Evolutionary conservation across 35 echinoderm and acorn worm genomes (phyloP).

Genomic region (Apostichopus parvimensis): DNA sequence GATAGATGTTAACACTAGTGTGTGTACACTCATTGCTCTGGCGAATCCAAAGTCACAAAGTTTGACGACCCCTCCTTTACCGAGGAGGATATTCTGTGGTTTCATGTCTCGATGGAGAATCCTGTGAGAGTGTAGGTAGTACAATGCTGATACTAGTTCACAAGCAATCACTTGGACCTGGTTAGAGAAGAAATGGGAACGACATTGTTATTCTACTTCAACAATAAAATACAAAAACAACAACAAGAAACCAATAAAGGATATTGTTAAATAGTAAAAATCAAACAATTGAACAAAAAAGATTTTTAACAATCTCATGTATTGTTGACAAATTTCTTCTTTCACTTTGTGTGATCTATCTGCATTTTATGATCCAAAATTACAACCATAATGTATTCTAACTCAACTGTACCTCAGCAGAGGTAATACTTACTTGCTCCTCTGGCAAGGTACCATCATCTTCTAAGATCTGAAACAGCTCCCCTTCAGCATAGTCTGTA

Average conservation of each 20-base stretch:
- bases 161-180: constrained; percentile 85
- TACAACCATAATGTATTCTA: not conserved
- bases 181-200: not conserved
- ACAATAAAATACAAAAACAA: too few relatives aligned
- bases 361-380: too few relatives aligned
- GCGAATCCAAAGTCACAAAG: constrained; percentile 99
- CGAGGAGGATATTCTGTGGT: constrained; percentile 98
- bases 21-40: constrained; percentile 98
- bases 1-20: constrained; percentile 92
- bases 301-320: too few relatives aligned
- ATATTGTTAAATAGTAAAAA: too few relatives aligned
- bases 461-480: constrained; percentile 93
- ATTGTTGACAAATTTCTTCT: too few relatives aligned
- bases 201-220: too few relatives aligned
- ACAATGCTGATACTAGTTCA: constrained; percentile 86
- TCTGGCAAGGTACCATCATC: constrained; percentile 96
- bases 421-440: constrained; percentile 63
- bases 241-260: too few relatives aligned
- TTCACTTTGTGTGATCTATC: too few relatives aligned
- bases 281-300: too few relatives aligned
- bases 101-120: constrained; percentile 99
- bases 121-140: constrained; percentile 91
- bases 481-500: constrained; percentile 96
- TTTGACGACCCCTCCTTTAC: constrained; percentile 92
- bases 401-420: not conserved